Percentiles rank a stretch among this genome's conserved stretches.
Conservation (phyloP, 2,888 invertebrate species). For the Drosophila mimica region DNA sequence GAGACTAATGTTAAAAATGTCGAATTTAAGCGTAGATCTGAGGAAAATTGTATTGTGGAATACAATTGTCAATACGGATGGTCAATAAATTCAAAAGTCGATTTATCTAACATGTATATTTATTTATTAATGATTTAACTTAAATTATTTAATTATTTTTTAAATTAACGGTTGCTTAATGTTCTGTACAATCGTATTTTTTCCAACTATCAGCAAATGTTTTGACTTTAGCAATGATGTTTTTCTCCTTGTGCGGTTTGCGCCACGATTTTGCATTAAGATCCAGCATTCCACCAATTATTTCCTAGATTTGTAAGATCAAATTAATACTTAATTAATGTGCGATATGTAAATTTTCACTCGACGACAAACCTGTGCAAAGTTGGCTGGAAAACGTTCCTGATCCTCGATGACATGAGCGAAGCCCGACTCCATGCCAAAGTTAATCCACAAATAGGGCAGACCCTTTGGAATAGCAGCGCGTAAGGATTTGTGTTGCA, state of each 20-base stretch:
- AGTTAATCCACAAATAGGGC: conserved; percentile 97
- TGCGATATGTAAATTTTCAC: neutral
- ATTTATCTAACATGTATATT: neutral
- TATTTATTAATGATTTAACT: neutral
- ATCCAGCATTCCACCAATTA: conserved; percentile 97
- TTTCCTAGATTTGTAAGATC: conserved; percentile 87
- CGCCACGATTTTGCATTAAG: conserved; percentile 94
- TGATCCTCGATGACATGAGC: conserved; percentile 99
- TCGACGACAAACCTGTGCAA: conserved; percentile 90
- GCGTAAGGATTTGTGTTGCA: conserved; percentile 89
- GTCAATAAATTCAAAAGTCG: neutral
- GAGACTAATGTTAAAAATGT: neutral
- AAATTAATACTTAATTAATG: neutral
- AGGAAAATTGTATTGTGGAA: neutral
- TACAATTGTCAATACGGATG: neutral
- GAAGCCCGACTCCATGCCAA: conserved; percentile 95
- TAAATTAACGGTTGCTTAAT: conserved; percentile 3
- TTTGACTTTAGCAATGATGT: conserved; percentile 86
- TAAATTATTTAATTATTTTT: neutral
- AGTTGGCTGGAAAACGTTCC: conserved; percentile 92
- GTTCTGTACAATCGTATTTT: conserved; percentile 87
- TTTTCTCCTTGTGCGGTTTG: conserved; percentile 89
- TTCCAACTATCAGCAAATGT: conserved; percentile 91
- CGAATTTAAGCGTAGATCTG: neutral
- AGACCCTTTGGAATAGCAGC: conserved; percentile 95